Evolutionary conservation across 2,888 invertebrate genomes (phyloP).

Genomic region (Diaperis boleti): DNA sequence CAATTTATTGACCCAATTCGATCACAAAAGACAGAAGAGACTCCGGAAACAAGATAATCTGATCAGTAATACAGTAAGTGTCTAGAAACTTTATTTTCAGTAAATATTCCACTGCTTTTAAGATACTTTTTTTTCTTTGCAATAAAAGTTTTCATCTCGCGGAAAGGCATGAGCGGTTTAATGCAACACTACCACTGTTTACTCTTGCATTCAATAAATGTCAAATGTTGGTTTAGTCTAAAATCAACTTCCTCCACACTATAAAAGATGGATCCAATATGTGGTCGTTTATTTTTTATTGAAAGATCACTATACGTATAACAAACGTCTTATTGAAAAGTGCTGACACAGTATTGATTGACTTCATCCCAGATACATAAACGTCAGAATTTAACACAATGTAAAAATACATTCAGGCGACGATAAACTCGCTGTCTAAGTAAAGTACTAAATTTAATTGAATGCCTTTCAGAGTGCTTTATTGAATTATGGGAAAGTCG

Average conservation of each 20-base stretch:
- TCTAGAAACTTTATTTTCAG: too few species aligned
- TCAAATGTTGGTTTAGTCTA: conserved; percentile 69
- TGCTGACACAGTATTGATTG: neutral
- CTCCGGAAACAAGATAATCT: too few species aligned
- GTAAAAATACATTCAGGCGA: conserved; percentile 22
- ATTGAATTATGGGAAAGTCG: conserved; percentile 47
- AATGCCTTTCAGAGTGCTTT: conserved; percentile 45
- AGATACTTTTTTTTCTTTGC: neutral
- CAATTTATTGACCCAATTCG: conserved; percentile 12
- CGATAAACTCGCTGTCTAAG: conserved; percentile 20
- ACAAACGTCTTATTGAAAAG: neutral
- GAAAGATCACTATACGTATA: too few species aligned
- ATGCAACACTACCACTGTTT: too few species aligned
- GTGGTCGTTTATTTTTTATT: too few species aligned
- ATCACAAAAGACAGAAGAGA: conserved; percentile 1
- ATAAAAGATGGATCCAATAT: too few species aligned
- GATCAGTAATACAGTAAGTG: conserved; percentile 6
- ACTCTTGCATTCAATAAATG: conserved; percentile 83
- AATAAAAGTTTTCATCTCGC: too few species aligned
- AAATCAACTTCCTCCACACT: too few species aligned
- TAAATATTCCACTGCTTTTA: too few species aligned
- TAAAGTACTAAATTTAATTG: conserved; percentile 45
- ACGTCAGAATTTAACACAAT: neutral
- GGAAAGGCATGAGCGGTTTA: too few species aligned
- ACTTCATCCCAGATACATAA: neutral